Conservation (phyloP, 2,113 vertebrate genomes). For the Desmodus rotundus region DNA sequence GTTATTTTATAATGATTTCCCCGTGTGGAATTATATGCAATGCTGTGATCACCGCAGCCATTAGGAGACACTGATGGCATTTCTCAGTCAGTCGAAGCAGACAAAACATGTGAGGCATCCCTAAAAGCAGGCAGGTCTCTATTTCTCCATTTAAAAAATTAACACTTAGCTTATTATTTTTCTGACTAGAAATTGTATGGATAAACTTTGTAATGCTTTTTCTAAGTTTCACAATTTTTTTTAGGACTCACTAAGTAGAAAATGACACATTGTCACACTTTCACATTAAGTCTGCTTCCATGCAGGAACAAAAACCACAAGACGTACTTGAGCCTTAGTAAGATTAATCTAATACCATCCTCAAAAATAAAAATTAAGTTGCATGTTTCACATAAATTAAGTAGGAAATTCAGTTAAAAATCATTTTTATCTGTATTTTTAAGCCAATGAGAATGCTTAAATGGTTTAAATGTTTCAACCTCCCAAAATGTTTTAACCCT, state of each 20-base stretch:
- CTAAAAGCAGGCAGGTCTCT: neutral
- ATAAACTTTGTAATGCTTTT: neutral
- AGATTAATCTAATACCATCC: neutral
- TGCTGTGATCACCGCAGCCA: conserved; percentile 37
- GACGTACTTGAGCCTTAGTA: neutral
- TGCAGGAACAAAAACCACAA: neutral
- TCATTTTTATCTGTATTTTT: neutral
- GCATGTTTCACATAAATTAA: neutral
- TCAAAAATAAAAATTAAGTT: neutral
- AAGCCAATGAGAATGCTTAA: neutral
- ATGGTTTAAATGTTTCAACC: neutral
- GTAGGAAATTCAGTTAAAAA: neutral
- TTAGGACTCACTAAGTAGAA: neutral
- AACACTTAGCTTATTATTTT: neutral
- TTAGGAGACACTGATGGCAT: conserved; percentile 29
- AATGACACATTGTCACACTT: neutral
- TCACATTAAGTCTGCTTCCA: neutral
- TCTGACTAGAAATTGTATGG: neutral
- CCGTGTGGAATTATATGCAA: conserved; percentile 33
- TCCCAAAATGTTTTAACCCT: neutral
- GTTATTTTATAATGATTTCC: conserved; percentile 63
- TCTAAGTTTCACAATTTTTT: neutral
- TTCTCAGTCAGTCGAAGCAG: conserved; percentile 3
- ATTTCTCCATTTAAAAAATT: neutral
- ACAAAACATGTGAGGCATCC: neutral